phyloP scores from a whole-genome alignment of 2,113 vertebrate genomes.

The Lasiurus cinereus region DNA sequence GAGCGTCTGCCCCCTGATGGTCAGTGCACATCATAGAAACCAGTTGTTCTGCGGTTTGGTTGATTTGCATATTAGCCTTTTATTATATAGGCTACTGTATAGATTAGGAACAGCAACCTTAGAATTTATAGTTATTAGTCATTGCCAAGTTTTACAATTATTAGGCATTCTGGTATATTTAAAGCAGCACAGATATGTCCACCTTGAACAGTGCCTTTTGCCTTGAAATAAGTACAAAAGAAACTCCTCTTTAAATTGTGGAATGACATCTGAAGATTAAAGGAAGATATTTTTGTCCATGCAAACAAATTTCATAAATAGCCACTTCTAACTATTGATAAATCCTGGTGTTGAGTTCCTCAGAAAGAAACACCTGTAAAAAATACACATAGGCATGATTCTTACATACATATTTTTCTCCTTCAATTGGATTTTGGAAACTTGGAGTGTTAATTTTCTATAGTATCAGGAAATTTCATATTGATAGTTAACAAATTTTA shows the following conservation, averaged over 20 bases:
- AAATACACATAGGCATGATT: background rate
- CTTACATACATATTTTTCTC: background rate
- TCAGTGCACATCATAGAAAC: too few species aligned
- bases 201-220: background rate
- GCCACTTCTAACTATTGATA: slow-evolving; percentile 26
- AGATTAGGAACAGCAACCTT: background rate
- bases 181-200: slow-evolving; percentile 50
- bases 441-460: slow-evolving; percentile 43
- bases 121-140: background rate
- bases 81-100: too few species aligned
- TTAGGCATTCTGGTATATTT: slow-evolving; percentile 37
- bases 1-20: too few species aligned
- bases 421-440: slow-evolving; percentile 40
- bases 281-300: slow-evolving; percentile 31
- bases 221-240: slow-evolving; percentile 51
- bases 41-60: too few species aligned
- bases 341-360: slow-evolving; percentile 25
- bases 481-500: slow-evolving; percentile 25
- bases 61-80: too few species aligned
- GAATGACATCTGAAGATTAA: slow-evolving; percentile 5
- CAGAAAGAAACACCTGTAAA: slow-evolving; percentile 21
- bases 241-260: background rate
- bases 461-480: slow-evolving; percentile 25
- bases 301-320: slow-evolving; percentile 8
- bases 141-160: background rate